Conservation (phyloP, 2,797 vertebrate species). For the Helarctos malayanus region DNA sequence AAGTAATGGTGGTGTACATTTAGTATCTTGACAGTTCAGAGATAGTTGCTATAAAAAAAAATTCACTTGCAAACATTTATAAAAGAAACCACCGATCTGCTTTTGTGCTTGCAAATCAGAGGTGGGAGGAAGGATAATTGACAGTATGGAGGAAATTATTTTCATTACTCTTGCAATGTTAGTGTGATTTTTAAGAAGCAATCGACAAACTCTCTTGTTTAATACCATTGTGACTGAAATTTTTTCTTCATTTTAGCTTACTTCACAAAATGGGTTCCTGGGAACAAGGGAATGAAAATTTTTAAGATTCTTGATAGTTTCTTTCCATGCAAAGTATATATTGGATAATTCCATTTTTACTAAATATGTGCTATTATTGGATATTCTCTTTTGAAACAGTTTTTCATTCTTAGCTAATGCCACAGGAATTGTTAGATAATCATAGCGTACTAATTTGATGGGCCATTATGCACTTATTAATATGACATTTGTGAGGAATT, state of each 20-base stretch:
- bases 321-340: background rate
- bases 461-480: background rate
- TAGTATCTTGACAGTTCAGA: background rate
- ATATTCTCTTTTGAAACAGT: background rate
- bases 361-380: background rate
- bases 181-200: constrained; percentile 18
- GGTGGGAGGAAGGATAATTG: background rate
- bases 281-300: background rate
- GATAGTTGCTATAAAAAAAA: background rate
- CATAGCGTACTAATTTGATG: background rate
- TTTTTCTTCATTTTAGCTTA: constrained; percentile 22
- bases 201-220: background rate
- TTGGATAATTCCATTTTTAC: background rate
- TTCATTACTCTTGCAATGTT: background rate
- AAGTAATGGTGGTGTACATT: constrained; percentile 3
- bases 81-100: background rate
- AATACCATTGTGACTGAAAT: background rate
- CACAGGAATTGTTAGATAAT: background rate
- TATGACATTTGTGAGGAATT: constrained; percentile 23
- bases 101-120: background rate
- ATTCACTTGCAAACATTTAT: constrained; percentile 1
- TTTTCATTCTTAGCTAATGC: background rate
- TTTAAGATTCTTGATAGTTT: background rate
- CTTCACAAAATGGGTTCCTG: background rate
- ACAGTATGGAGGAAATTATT: background rate